Conservation (phyloP, 2,113 vertebrate species). For the Plectropomus leopardus region DNA sequence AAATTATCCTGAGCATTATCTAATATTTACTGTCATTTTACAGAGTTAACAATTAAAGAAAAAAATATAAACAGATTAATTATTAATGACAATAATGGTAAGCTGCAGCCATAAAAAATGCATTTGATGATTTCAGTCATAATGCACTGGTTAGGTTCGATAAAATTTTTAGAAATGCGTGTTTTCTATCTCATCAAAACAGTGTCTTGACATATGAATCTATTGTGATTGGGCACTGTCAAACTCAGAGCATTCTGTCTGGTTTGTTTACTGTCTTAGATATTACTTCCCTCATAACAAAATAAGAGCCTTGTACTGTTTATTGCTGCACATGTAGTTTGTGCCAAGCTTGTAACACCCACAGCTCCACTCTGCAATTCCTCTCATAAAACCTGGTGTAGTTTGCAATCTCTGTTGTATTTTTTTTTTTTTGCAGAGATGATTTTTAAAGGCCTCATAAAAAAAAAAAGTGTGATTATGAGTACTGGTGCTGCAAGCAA, state of each 20-base stretch:
- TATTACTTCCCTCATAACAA: background rate
- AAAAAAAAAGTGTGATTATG: background rate
- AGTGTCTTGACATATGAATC: background rate
- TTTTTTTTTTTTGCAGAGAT: background rate
- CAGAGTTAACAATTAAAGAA: background rate
- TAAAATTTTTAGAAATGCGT: background rate
- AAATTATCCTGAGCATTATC: background rate
- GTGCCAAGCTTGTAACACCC: conserved; percentile 37
- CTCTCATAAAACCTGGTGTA: conserved; percentile 9
- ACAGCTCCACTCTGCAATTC: conserved; percentile 25
- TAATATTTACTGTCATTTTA: background rate
- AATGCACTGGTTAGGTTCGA: background rate
- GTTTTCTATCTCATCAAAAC: background rate
- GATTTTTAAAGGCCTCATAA: background rate
- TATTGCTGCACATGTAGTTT: conserved; percentile 18
- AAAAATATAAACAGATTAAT: background rate
- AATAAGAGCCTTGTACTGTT: background rate
- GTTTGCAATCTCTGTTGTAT: background rate
- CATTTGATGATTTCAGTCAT: background rate
- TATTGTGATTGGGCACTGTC: background rate
- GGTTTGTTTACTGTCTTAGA: background rate
- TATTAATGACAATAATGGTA: background rate
- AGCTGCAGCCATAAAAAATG: background rate
- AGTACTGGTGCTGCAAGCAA: background rate
- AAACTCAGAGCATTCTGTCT: background rate